Evolutionary conservation across 2,113 vertebrate genomes (phyloP), one percentile per base, ranked within the genome.

Genomic region (Callorhinus ursinus): DNA sequence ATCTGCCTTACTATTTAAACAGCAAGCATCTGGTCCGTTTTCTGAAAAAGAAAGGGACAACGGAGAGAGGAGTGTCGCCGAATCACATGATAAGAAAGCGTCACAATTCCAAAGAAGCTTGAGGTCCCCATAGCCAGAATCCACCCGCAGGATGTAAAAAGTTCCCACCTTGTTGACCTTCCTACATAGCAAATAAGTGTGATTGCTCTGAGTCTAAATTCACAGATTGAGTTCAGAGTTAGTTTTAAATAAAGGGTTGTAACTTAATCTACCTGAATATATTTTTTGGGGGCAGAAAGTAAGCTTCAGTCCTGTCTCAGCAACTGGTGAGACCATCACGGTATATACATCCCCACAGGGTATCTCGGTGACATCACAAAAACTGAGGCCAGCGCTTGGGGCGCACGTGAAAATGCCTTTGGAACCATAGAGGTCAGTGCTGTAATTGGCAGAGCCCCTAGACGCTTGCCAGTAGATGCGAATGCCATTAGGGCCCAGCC

Each of bases 271-370:
- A 99, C 99, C 99, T 98, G 99, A 99, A 98, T 99, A 99, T 85
- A 98, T 99, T 98, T 99, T 99, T 84, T 98, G 98, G 2, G 99
- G 99, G 93, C 99, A 99, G 98, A 99, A 99, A 2, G 93, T 98
- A 80, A 99, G 98, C 98, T 99, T 99, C 28, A 42, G 31, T 83
- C 99, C 99, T 3, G 98, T 97, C 3, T 95, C 93, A 19, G 97
- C 98, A 88, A 99, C 87, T 1, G 99, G 99, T 53, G 99, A 99
- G 1, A 99, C 99, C 84, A 99, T 98, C 21, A 99, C 99, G 0
- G 98, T 99, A 96, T 99, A 99, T 24, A 99, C 98, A 4, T 99
- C 99, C 18, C 99, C 99, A 72, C 99, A 99, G 11, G 98, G 98
- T 76, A 99, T 98, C 82, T 99, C 98, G 0, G 97, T 96, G 87